Evolutionary conservation across 2,888 invertebrate genomes (phyloP), one percentile per base, ranked within the genome.

Genomic region (Leptopilina syphax): DNA sequence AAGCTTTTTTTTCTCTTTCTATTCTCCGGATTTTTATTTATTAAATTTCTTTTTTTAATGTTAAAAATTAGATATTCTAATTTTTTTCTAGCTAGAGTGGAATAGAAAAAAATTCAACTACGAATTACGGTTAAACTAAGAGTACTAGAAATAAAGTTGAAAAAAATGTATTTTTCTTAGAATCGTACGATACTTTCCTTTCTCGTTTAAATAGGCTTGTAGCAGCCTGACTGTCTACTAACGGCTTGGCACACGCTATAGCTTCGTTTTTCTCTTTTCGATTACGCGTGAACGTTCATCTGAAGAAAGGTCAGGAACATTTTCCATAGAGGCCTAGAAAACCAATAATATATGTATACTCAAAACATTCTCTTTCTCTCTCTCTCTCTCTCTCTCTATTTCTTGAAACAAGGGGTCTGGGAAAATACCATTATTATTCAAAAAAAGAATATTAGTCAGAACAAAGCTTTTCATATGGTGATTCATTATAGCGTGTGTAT

Each of bases 241-340:
- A 73, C 57, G 27, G 54, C 73, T 73, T 73, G 73, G 73, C 73
- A 73, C 34, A 73, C 44, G 41, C 67, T 67, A 24, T 70, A 47
- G 50, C 50, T 70, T 70, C 70, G 24, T 54, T 73, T 60, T 34
- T 60, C 73, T 60, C 73, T 73, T 60, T 70, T 54, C 54, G 70
- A 70, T 70, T 70, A 54, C 50, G 70, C 54, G 70, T 70, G 50
- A 70, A 70, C 54, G 54, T 70, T 68, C 27, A 70, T 70, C 27
- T 57, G 5, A 34, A 57, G 73, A 70, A 70, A 73, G 73, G 73
- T 73, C 73, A 57, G 57, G 57, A 73, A 73, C 34, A 73, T 70
- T 70, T 70, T 70, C 70, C 70, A 54, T 57, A 9, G 63, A 63
- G 63, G 63, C 63, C 73, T 73, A 73, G 54, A 57, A 34, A 57